These are phyloP conservation scores for Dexiosoma caninum DNA, from an alignment of 2,888 invertebrate species.

Conservation along the genomic window DNA sequence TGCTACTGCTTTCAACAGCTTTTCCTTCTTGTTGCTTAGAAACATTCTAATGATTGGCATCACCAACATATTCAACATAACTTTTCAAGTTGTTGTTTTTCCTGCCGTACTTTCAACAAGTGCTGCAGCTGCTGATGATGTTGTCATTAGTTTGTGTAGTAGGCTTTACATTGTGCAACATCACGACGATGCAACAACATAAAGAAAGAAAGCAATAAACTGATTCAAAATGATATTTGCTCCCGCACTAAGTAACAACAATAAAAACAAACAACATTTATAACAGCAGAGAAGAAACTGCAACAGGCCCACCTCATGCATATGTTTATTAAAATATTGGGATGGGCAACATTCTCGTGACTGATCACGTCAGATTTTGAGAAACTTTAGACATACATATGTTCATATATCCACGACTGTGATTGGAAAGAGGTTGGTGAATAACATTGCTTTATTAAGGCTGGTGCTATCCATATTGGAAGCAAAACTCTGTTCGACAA, in stretches of 20 bases:
- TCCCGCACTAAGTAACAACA: constrained; percentile 64
- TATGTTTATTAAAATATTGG: too few relatives aligned
- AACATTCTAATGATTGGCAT: constrained; percentile 66
- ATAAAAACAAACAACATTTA: constrained; percentile 13
- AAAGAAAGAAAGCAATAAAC: constrained; percentile 54
- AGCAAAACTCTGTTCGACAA: too few relatives aligned
- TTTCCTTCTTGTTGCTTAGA: constrained; percentile 43
- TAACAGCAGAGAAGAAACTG: constrained; percentile 1
- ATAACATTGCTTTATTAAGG: too few relatives aligned
- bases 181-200: constrained; percentile 44
- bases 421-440: too few relatives aligned
- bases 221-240: constrained; percentile 66
- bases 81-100: constrained; percentile 28
- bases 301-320: background rate
- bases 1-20: constrained; percentile 44
- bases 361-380: too few relatives aligned
- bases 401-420: too few relatives aligned
- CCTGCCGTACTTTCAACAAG: constrained; percentile 7
- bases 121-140: constrained; percentile 5
- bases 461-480: too few relatives aligned
- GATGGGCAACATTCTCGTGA: too few relatives aligned
- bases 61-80: constrained; percentile 62
- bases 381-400: too few relatives aligned
- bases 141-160: constrained; percentile 25
- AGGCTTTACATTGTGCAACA: constrained; percentile 36